A percentile compares a stretch with the other conserved stretches of the same genome.
phyloP scores from a whole-genome alignment of 1,140 invertebrate genomes.

The Drosophila chauvacae region DNA sequence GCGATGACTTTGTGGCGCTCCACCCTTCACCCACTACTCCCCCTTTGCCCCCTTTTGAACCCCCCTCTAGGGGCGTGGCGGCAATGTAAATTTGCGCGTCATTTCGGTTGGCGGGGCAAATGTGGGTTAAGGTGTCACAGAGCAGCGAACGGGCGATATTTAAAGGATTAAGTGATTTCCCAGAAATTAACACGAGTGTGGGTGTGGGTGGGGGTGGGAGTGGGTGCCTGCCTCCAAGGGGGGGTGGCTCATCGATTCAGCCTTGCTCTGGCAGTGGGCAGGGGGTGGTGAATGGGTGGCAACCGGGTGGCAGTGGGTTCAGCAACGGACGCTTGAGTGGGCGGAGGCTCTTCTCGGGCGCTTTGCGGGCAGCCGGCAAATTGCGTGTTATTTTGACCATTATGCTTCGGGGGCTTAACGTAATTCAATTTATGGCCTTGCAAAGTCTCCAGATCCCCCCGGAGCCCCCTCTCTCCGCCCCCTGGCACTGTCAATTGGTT shows the following conservation, averaged over 20 bases:
- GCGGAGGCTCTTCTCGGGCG: slow-evolving; percentile 28
- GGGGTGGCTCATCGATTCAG: slow-evolving; percentile 24
- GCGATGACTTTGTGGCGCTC: slow-evolving; percentile 57
- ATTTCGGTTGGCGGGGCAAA: slow-evolving; percentile 60
- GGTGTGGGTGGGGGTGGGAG: neutral
- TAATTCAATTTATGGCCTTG: slow-evolving; percentile 79
- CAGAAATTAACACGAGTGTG: slow-evolving; percentile 62
- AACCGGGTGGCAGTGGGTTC: neutral
- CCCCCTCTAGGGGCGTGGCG: neutral
- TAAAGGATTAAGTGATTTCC: slow-evolving; percentile 81
- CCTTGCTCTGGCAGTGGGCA: slow-evolving; percentile 6
- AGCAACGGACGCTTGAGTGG: neutral
- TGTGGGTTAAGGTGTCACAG: slow-evolving; percentile 66
- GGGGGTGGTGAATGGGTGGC: neutral
- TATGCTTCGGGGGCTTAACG: slow-evolving; percentile 72
- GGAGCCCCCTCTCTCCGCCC: too few species aligned
- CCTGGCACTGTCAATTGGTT: slow-evolving; percentile 66
- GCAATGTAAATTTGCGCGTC: slow-evolving; percentile 75
- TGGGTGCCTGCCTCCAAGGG: neutral
- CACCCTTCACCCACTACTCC: neutral
- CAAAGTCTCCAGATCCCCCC: slow-evolving; percentile 15
- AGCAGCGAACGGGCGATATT: slow-evolving; percentile 48
- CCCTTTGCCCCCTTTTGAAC: too few species aligned
- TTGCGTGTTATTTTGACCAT: slow-evolving; percentile 79
- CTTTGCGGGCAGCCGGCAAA: slow-evolving; percentile 59